Base-by-base conservation (phyloP, 1,140 invertebrate genomes). In the Aphis craccivora region DNA sequence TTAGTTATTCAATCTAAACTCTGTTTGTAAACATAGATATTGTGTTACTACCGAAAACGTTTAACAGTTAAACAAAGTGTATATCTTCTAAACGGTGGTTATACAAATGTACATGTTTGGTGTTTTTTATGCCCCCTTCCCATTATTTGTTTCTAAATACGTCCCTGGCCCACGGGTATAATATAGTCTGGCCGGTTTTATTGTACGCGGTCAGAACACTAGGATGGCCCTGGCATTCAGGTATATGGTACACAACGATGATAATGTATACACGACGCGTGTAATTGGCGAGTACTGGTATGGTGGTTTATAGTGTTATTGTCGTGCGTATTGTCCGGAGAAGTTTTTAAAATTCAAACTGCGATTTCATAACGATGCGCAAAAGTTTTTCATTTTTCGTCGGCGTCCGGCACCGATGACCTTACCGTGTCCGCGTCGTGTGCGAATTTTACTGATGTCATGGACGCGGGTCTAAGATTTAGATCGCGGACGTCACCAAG, bases 331-430 rank as follows among this genome's bases (percentile, higher is more conserved):
- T 51, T 51, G 48, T 83, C 23, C 35, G 43, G 84, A 30, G 43
- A 6, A 11, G 84, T 86, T 86, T 86, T 86, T 86, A 86, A 86
- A 86, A 86, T 86, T 86, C 84, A 86, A 14, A 45, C 40, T 18
- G 25, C 84, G 43, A 45, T 43, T 84, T 84, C 23, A 9, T 43
- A 43, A 84, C 40, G 23, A 84, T 43, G 23, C 40, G 43, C 23
- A 86, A 86, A 86, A 86, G 84, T 45, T 86, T 45, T 30, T 86
- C 43, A 1, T n/a, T 45, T 25, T 76, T n/a, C 60, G 60, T 18
- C 60, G 25, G 30, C 60, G 8, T 83, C 81, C 35, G 37, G 35
- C 37, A 40, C 81, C 81, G 81, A 2, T 37, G 83, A 84, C 83
- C 83, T 43, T 7, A 40, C 37, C 4, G 25, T 9, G 83, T 84